These are phyloP conservation scores for Cephalopachus bancanus DNA, from an alignment of 2,797 vertebrate species.

Conservation along the genomic window DNA sequence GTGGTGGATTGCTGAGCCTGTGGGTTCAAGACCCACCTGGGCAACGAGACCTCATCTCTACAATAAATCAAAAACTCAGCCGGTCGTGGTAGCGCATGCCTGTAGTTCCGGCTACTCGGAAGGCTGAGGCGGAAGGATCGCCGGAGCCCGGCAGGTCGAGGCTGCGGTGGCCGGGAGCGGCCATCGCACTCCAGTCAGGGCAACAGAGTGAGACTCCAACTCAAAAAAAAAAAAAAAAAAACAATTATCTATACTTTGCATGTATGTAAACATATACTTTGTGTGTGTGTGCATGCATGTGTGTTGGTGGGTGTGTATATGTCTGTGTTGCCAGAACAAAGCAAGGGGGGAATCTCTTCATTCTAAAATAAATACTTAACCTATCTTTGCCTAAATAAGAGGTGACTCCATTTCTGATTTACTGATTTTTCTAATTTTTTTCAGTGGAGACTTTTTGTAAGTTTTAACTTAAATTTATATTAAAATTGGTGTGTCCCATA, in stretches of 20 bases:
- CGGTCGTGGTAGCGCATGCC: too few species aligned
- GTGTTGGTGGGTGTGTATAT: not conserved
- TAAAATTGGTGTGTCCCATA: not conserved
- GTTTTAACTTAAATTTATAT: constrained; percentile 2
- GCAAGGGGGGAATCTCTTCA: not conserved
- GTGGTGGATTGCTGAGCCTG: too few species aligned
- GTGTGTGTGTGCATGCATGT: not conserved
- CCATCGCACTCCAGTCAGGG: too few species aligned
- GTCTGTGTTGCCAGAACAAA: not conserved
- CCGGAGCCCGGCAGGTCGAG: too few species aligned
- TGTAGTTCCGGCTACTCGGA: too few species aligned
- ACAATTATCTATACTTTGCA: not conserved
- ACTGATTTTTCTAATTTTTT: not conserved
- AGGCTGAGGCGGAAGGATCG: too few species aligned
- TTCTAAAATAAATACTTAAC: not conserved
- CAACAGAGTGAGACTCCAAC: too few species aligned
- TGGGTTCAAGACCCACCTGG: too few species aligned
- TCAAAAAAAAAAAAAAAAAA: too few species aligned
- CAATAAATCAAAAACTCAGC: too few species aligned
- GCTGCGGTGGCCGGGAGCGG: too few species aligned
- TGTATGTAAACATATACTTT: not conserved
- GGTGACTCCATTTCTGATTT: not conserved
- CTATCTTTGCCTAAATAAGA: not conserved
- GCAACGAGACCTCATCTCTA: too few species aligned
- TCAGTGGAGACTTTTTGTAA: not conserved